Conservation (phyloP, 2,113 vertebrate species). For the Alligator mississippiensis region DNA sequence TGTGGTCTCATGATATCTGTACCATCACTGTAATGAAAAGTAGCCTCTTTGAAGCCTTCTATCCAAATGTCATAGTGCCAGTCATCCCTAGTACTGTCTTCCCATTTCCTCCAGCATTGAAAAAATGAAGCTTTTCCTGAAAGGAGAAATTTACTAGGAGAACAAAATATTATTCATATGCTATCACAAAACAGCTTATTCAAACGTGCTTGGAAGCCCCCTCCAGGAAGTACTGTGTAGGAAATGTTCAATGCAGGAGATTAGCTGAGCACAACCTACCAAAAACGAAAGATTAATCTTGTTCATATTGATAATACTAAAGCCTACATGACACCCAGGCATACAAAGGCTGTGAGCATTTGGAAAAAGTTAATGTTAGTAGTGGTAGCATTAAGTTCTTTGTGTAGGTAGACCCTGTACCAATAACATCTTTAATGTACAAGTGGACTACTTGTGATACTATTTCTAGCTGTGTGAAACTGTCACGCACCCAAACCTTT, state of each 20-base stretch:
- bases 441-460: neutral
- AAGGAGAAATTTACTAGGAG: too few species aligned
- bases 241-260: neutral
- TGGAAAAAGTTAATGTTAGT: neutral
- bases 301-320: neutral
- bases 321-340: neutral
- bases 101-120: neutral
- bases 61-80: neutral
- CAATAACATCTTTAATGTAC: neutral
- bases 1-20: neutral
- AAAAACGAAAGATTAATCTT: constrained; percentile 28
- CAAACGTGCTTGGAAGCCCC: neutral
- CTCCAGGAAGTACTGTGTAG: neutral
- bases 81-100: neutral
- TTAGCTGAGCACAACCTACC: constrained; percentile 14
- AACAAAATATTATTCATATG: neutral
- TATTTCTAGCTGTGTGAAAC: neutral
- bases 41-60: neutral
- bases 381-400: neutral
- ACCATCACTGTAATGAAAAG: neutral
- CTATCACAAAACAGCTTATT: neutral
- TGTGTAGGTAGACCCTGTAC: neutral
- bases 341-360: neutral
- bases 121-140: neutral
- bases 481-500: neutral